A percentile compares a stretch with the other conserved stretches of the same genome.
Conservation (phyloP, 2,888 invertebrate species). For the Lasioglossum morio region DNA sequence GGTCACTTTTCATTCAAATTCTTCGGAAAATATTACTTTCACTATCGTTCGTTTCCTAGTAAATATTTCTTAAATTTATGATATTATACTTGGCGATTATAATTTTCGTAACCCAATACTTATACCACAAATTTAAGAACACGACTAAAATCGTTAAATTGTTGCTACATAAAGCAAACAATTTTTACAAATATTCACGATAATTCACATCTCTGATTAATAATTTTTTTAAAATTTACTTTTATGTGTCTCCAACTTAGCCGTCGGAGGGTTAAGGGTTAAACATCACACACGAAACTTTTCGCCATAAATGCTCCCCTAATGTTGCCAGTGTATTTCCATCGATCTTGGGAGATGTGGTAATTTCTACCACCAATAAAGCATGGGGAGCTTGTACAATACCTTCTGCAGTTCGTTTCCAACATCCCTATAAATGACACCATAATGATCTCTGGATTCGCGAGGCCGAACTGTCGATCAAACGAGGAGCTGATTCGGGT, state of each 20-base stretch:
- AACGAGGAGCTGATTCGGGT: slow-evolving; percentile 57
- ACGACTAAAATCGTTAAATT: too few species aligned
- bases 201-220: too few species aligned
- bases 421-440: slow-evolving; percentile 26
- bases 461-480: slow-evolving; percentile 52
- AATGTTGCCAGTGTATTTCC: neutral
- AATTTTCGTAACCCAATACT: too few species aligned
- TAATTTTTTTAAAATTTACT: too few species aligned
- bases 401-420: neutral
- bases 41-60: too few species aligned
- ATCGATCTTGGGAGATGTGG: neutral
- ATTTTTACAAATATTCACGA: too few species aligned
- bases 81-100: too few species aligned
- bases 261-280: too few species aligned
- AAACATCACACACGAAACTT: neutral
- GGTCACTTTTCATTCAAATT: neutral
- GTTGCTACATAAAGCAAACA: too few species aligned
- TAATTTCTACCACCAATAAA: neutral
- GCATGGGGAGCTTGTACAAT: neutral
- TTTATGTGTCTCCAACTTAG: too few species aligned
- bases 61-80: too few species aligned
- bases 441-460: slow-evolving; percentile 30
- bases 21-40: neutral
- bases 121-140: too few species aligned
- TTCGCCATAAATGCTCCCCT: neutral